These are phyloP conservation scores for Trypoxylus dichotomus DNA, from an alignment of 1,140 invertebrate genomes.

Conservation along the genomic window DNA sequence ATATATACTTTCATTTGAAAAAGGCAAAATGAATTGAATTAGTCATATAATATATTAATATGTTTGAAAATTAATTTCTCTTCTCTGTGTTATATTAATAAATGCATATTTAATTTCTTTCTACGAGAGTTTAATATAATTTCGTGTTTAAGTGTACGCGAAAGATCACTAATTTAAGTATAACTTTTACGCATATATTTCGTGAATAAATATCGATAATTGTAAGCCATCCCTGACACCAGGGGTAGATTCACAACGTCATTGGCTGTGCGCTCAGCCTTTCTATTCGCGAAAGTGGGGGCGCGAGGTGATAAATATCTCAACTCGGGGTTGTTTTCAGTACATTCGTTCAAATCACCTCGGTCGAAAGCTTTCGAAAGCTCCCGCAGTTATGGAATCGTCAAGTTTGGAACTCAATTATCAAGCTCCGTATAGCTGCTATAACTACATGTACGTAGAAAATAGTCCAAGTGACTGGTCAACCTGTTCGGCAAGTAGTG, in stretches of 20 bases:
- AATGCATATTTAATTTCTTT: too few species aligned
- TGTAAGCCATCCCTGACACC: background rate
- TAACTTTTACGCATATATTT: too few species aligned
- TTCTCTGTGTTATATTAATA: too few species aligned
- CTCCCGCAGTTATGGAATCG: background rate
- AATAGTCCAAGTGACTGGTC: constrained; percentile 34
- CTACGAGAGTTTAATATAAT: too few species aligned
- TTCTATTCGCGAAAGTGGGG: background rate
- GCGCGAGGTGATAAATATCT: background rate
- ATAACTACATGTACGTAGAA: constrained; percentile 22
- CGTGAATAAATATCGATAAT: too few species aligned
- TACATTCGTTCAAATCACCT: constrained; percentile 23
- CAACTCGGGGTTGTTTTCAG: background rate
- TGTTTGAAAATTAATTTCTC: too few species aligned
- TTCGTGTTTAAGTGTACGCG: too few species aligned
- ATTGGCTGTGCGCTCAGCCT: background rate
- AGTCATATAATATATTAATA: too few species aligned
- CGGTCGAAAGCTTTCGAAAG: background rate
- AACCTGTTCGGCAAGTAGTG: constrained; percentile 32
- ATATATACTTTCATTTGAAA: too few species aligned
- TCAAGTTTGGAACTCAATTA: background rate
- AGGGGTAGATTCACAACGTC: background rate
- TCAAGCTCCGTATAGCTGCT: constrained; percentile 21
- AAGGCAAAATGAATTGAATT: too few species aligned
- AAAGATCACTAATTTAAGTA: too few species aligned